A percentile compares a stretch with the other conserved stretches of the same genome.
phyloP scores from a whole-genome alignment of 1,140 invertebrate species.

The Samia ricini region DNA sequence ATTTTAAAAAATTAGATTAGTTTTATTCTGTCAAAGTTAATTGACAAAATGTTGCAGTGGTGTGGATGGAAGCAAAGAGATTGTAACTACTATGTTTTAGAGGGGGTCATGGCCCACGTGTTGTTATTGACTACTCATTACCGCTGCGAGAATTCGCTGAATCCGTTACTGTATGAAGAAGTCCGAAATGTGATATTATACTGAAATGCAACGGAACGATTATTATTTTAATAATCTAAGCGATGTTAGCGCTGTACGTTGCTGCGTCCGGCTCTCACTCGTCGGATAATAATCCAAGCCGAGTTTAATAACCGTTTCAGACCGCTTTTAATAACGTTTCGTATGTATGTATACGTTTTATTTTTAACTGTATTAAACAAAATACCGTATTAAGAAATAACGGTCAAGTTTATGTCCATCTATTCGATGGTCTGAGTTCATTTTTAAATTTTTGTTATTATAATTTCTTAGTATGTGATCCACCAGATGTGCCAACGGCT shows the following conservation, averaged over 20 bases:
- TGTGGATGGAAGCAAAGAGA: no score
- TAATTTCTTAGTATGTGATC: no score
- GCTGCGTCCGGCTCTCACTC: conserved; percentile 36
- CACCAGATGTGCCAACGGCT: no score
- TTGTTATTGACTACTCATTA: no score
- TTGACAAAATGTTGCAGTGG: no score
- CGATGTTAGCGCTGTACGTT: no score
- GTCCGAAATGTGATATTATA: conserved; percentile 10
- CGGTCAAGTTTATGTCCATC: no score
- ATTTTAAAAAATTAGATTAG: no score
- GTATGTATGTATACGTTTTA: background rate
- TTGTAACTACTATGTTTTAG: no score
- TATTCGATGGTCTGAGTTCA: background rate
- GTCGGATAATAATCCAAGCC: background rate
- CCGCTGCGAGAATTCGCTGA: no score
- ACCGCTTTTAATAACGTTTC: background rate
- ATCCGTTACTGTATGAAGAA: background rate
- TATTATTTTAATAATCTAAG: conserved; percentile 43
- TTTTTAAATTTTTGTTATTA: background rate
- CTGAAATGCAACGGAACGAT: conserved; percentile 32
- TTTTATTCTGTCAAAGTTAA: no score
- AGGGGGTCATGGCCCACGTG: no score
- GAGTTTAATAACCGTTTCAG: conserved; percentile 3
- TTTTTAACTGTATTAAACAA: conserved; percentile 8
- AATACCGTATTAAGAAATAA: conserved; percentile 10